Evolutionary conservation across 2,888 invertebrate species (phyloP).

Genomic region (Saturnia pavonia): DNA sequence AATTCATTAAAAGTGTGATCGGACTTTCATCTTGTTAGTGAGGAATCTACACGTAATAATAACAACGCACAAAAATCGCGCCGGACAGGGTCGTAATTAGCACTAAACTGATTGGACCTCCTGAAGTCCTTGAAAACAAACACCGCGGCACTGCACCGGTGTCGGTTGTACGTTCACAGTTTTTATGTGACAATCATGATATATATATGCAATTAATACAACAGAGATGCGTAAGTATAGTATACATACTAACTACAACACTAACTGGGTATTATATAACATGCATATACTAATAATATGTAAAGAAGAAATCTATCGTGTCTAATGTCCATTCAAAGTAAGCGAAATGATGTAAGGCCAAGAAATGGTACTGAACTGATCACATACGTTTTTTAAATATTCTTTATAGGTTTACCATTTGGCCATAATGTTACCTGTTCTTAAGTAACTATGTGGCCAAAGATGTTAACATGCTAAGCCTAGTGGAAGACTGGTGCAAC

Average conservation of each 20-base stretch:
- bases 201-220: background rate
- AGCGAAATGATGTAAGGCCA: background rate
- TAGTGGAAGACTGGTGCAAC: no score
- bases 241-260: no score
- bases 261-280: no score
- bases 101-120: background rate
- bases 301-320: background rate
- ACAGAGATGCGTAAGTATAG: background rate
- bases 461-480: no score
- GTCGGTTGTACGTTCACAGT: background rate
- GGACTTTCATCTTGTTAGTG: constrained; percentile 76
- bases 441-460: no score
- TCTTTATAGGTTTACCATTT: no score
- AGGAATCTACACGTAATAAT: constrained; percentile 61
- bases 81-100: constrained; percentile 26
- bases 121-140: background rate
- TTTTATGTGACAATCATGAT: background rate
- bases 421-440: no score
- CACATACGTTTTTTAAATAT: no score
- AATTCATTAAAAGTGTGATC: constrained; percentile 65
- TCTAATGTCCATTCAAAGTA: background rate
- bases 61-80: constrained; percentile 69
- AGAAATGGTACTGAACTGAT: no score
- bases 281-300: no score
- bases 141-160: background rate